Conservation (phyloP, 2,113 vertebrate genomes). For the Daubentonia madagascariensis region DNA sequence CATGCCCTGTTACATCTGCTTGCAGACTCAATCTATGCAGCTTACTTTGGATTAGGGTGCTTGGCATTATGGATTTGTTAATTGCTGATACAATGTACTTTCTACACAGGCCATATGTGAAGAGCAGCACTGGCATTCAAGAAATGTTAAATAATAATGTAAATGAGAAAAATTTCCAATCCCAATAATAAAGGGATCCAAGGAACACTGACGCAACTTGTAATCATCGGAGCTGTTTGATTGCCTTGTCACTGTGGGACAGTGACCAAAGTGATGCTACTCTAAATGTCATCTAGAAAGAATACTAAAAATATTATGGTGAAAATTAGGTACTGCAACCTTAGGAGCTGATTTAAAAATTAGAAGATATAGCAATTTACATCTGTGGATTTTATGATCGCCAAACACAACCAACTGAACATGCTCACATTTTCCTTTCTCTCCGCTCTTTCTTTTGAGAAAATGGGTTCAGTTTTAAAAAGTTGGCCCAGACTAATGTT, state of each 20-base stretch:
- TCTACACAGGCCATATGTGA: slow-evolving; percentile 77
- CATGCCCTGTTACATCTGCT: slow-evolving; percentile 66
- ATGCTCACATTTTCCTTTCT: neutral
- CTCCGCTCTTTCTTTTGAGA: slow-evolving; percentile 21
- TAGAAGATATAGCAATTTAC: slow-evolving; percentile 63
- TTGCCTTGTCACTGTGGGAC: slow-evolving; percentile 76
- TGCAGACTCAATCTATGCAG: slow-evolving; percentile 57
- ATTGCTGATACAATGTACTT: slow-evolving; percentile 81
- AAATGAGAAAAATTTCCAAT: slow-evolving; percentile 78
- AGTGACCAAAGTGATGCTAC: slow-evolving; percentile 78
- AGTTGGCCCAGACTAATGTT: slow-evolving; percentile 18
- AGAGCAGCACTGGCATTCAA: slow-evolving; percentile 78
- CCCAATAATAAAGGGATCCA: slow-evolving; percentile 75
- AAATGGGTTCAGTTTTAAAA: slow-evolving; percentile 54
- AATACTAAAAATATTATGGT: slow-evolving; percentile 78
- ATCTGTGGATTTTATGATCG: slow-evolving; percentile 66
- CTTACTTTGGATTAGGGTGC: slow-evolving; percentile 61
- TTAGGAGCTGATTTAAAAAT: slow-evolving; percentile 70
- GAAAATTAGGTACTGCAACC: slow-evolving; percentile 74
- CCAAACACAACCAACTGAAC: slow-evolving; percentile 71
- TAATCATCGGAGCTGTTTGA: slow-evolving; percentile 68
- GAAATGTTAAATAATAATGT: slow-evolving; percentile 81
- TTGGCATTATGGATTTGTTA: slow-evolving; percentile 76
- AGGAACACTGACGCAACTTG: slow-evolving; percentile 72
- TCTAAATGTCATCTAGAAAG: slow-evolving; percentile 79